phyloP scores from a whole-genome alignment of 2,113 vertebrate species.

The Cyanocitta stelleri region DNA sequence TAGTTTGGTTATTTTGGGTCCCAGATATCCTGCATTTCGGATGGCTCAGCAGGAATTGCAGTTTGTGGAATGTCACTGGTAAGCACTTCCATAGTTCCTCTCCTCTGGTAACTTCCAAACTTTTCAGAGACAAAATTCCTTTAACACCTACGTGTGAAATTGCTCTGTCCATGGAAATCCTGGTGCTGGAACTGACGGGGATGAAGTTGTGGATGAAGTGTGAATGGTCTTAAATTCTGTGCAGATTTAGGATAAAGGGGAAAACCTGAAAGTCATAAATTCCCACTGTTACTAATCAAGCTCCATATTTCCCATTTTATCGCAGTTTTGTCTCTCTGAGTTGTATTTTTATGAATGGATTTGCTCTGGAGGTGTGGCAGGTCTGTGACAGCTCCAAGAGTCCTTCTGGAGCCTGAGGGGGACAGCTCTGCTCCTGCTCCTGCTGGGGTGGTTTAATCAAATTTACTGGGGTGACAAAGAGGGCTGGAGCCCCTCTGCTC shows the following conservation, averaged over 20 bases:
- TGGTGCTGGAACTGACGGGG: neutral
- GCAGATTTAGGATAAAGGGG: neutral
- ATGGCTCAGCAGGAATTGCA: neutral
- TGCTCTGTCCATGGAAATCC: neutral
- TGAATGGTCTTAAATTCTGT: neutral
- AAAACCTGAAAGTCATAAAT: neutral
- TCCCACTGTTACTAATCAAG: neutral
- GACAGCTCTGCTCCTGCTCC: rapidly evolving
- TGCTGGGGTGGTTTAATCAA: neutral
- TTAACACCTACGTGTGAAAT: neutral
- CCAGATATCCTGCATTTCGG: rapidly evolving
- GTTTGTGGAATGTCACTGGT: neutral
- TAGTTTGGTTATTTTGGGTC: neutral
- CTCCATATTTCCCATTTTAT: neutral
- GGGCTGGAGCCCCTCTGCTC: neutral
- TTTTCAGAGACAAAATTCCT: neutral
- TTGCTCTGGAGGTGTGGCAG: neutral
- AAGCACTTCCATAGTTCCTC: neutral
- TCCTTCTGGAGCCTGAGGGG: neutral
- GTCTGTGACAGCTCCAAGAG: neutral
- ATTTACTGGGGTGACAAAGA: neutral
- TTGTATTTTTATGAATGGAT: neutral
- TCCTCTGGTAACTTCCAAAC: neutral
- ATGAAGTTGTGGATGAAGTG: neutral
- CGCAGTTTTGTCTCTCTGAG: neutral